Percentiles rank a stretch among this genome's conserved stretches.
These are phyloP conservation scores for Petrocephalus zakoni DNA, from an alignment of 2,113 vertebrate genomes.

Conservation along the genomic window DNA sequence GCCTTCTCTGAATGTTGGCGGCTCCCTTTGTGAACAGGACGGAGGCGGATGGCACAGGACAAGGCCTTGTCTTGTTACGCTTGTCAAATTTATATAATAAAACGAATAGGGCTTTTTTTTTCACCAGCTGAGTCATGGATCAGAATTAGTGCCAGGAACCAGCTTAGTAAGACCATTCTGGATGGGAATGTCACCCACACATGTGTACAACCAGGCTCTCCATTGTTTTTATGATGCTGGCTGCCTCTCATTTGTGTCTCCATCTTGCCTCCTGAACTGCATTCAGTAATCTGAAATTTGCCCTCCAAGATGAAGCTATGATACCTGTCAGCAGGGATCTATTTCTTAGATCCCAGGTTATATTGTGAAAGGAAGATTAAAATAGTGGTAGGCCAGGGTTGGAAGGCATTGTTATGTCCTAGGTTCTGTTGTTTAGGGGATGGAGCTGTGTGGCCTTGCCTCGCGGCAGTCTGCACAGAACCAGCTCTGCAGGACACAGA, in stretches of 20 bases:
- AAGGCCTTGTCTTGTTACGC: not conserved
- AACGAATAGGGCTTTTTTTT: not conserved
- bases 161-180: not conserved
- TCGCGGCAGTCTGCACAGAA: no score
- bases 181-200: not conserved
- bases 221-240: not conserved
- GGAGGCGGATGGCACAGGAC: not conserved
- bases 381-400: no score
- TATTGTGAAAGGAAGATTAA: no score
- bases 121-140: not conserved
- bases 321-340: not conserved
- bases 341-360: not conserved
- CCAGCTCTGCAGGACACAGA: no score
- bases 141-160: not conserved
- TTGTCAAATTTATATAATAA: not conserved
- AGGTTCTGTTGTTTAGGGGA: no score
- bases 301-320: not conserved
- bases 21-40: not conserved
- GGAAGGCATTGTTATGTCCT: no score
- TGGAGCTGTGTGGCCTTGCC: no score
- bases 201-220: not conserved
- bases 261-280: not conserved
- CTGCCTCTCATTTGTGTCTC: not conserved
- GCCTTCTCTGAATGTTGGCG: not conserved
- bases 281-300: not conserved